Percentiles rank a stretch among this genome's conserved stretches.
These are phyloP conservation scores for Python bivittatus DNA, from an alignment of 2,113 vertebrate genomes.

Conservation along the genomic window DNA sequence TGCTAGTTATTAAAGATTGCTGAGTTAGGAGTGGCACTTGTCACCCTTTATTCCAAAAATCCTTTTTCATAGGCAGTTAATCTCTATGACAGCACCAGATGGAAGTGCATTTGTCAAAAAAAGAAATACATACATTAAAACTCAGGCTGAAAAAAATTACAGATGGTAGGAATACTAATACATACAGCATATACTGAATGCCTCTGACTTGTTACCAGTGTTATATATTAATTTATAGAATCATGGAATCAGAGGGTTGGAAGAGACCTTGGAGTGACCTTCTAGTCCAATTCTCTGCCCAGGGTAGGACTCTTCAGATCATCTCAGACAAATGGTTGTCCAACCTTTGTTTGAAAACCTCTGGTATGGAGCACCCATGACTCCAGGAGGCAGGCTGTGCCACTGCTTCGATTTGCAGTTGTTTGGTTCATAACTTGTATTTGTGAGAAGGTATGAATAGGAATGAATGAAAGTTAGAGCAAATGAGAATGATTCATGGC, in stretches of 20 bases:
- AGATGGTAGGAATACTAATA: background rate
- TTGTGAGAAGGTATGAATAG: background rate
- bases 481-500: background rate
- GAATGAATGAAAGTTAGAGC: background rate
- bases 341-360: background rate
- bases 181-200: background rate
- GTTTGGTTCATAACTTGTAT: background rate
- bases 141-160: conserved; percentile 26
- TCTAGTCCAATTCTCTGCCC: background rate
- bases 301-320: background rate
- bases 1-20: background rate
- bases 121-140: conserved; percentile 11
- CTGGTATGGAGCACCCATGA: background rate
- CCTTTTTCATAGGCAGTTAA: conserved; percentile 28
- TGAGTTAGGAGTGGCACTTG: conserved; percentile 22
- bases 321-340: background rate
- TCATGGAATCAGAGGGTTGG: background rate
- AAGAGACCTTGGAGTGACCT: too few relatives aligned
- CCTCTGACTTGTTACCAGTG: background rate
- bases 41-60: conserved; percentile 10
- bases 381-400: background rate
- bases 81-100: conserved; percentile 22
- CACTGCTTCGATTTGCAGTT: background rate
- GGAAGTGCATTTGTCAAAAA: conserved; percentile 33
- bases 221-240: background rate